phyloP scores from a whole-genome alignment of 2,888 invertebrate species.

The Nomada ruficornis region DNA sequence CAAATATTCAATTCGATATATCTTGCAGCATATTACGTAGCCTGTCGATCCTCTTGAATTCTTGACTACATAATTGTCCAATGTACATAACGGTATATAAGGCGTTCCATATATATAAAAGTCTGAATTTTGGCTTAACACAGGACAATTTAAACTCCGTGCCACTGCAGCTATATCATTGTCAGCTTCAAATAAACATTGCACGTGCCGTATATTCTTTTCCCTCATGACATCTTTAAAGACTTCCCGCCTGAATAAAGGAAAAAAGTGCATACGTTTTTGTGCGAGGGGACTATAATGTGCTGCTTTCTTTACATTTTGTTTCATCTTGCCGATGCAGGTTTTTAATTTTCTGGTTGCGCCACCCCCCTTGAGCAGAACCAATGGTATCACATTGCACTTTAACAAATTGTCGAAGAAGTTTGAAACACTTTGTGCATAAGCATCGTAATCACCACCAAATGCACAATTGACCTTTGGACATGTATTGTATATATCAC shows the following conservation, averaged over 20 bases:
- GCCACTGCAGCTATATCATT: no score
- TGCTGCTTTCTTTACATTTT: slow-evolving; percentile 86
- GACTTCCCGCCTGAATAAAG: slow-evolving; percentile 90
- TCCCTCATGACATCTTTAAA: no score
- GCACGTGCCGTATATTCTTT: no score
- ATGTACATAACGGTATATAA: no score
- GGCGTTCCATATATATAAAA: no score
- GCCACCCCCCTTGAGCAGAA: slow-evolving; percentile 93
- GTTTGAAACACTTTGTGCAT: slow-evolving; percentile 87
- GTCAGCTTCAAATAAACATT: no score
- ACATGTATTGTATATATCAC: slow-evolving; percentile 88
- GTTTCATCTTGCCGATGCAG: slow-evolving; percentile 86
- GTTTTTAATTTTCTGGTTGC: slow-evolving; percentile 90
- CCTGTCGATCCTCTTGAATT: no score
- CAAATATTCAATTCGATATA: no score
- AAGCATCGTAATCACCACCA: slow-evolving; percentile 94
- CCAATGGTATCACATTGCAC: slow-evolving; percentile 90
- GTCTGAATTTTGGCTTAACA: no score
- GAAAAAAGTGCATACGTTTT: slow-evolving; percentile 88
- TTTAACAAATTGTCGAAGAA: slow-evolving; percentile 90
- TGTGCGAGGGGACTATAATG: slow-evolving; percentile 86
- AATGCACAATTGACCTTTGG: slow-evolving; percentile 89
- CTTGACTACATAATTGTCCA: no score
- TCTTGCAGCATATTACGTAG: no score
- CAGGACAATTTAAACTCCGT: no score